Evolutionary conservation across 2,888 invertebrate species (phyloP), one percentile per base, ranked within the genome.

Genomic region (Darwinula stevensoni): DNA sequence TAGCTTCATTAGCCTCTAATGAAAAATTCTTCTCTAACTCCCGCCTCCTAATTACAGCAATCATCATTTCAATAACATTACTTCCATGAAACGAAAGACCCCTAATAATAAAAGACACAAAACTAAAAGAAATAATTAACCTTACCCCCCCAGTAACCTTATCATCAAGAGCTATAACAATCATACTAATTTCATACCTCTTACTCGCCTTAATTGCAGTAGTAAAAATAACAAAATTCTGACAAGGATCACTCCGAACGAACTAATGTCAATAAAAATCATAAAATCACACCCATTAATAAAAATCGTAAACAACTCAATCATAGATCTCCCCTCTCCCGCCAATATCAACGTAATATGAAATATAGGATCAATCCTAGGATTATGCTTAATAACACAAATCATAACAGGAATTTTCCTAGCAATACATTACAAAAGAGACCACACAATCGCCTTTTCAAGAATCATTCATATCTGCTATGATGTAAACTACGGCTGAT

Each of bases 391-490:
- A 58, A 51, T 59, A 35, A 56, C 59, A 36, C 68, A 70, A 63
- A 63, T 67, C 52, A 37, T 64, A 34, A 62, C 66, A 16, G 69
- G 68, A 28, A 41, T 70, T 46, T 65, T 70, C 47, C 46, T 69
- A 54, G 59, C 67, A 0, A 65, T 69, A 59, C 66, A 69, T 44
- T 69, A 67, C 44, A 58, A 59, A 13, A 57, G 65, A 9, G 58
- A 66, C 52, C 56, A 63, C 45, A 55, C 58, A 41, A 36, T 60
- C 50, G 65, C 68, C 2, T 69, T 69, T 55, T 52, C 58, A 44
- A 66, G 64, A 43, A 54, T 69, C 18, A 56, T 60, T 39, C 66
- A 67, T 47, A 69, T 70, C 52, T 62, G 61, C 17, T 65, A 66
- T 45, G 62, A 70, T 54, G 62, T 68, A 38, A 67, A 66, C 44